Percentiles rank a stretch among this genome's conserved stretches.
phyloP scores from a whole-genome alignment of 2,797 vertebrate species.

The Vireo griseus region DNA sequence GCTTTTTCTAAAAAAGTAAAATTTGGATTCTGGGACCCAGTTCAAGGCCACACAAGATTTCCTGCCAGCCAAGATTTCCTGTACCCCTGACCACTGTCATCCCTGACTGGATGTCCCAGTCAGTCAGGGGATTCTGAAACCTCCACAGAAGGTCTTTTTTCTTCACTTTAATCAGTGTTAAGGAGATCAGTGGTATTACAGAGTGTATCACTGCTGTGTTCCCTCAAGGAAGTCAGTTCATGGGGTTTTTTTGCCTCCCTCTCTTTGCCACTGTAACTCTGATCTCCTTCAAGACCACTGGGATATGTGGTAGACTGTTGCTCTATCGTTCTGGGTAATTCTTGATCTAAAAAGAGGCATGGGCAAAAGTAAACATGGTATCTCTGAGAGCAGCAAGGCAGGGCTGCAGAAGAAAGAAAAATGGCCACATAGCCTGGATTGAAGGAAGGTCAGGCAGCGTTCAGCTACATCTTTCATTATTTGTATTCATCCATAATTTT shows the following conservation, averaged over 20 bases:
- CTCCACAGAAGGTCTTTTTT: not conserved
- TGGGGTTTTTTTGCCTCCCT: not conserved
- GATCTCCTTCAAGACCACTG: not conserved
- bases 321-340: not conserved
- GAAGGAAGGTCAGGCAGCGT: not conserved
- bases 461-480: not conserved
- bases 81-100: not conserved
- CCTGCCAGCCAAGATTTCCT: not conserved
- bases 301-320: not conserved
- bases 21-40: not conserved
- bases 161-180: not conserved
- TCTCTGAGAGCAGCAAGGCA: not conserved
- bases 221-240: not conserved
- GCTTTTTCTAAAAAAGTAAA: not conserved
- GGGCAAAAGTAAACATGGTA: not conserved
- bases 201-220: not conserved
- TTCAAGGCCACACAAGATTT: not conserved
- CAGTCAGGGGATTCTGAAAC: not conserved
- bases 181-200: not conserved
- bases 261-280: not conserved
- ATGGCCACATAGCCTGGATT: fast-evolving
- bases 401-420: not conserved
- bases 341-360: not conserved
- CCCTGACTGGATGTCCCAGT: not conserved
- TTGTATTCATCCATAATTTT: not conserved